Conservation (phyloP, 2,797 vertebrate genomes). For the Eptatretus atami region DNA sequence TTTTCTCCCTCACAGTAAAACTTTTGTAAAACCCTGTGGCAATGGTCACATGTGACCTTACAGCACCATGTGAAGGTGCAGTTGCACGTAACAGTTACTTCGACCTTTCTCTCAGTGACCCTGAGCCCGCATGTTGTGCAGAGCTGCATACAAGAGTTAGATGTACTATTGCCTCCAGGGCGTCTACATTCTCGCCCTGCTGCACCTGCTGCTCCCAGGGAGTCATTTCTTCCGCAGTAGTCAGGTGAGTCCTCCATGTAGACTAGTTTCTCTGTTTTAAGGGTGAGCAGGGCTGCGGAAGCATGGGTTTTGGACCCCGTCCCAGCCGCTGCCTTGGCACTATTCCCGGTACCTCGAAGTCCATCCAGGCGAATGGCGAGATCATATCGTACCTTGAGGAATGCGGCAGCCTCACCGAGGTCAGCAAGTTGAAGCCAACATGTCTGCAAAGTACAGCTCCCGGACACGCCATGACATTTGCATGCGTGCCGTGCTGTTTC, state of each 20-base stretch:
- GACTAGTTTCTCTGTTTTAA: slow-evolving; percentile 32
- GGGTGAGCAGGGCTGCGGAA: slow-evolving; percentile 19
- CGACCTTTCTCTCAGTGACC: slow-evolving; percentile 30
- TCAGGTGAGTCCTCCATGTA: slow-evolving; percentile 69
- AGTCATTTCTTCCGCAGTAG: slow-evolving; percentile 51
- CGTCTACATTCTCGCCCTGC: slow-evolving; percentile 53
- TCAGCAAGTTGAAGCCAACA: slow-evolving; percentile 82
- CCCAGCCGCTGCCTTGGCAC: slow-evolving; percentile 10
- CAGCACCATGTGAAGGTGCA: slow-evolving; percentile 96
- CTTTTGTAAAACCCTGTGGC: slow-evolving; percentile 35
- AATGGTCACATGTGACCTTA: slow-evolving; percentile 55
- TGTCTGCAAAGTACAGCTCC: slow-evolving; percentile 78
- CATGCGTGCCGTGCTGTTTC: slow-evolving; percentile 52
- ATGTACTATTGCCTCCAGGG: not conserved
- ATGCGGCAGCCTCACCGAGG: slow-evolving; percentile 51
- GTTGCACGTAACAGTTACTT: slow-evolving; percentile 52
- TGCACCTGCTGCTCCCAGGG: slow-evolving; percentile 40
- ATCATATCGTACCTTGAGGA: slow-evolving; percentile 49
- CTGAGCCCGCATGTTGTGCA: slow-evolving; percentile 56
- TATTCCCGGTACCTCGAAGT: slow-evolving; percentile 8
- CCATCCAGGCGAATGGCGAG: slow-evolving; percentile 51
- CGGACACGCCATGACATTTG: slow-evolving; percentile 83
- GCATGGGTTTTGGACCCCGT: slow-evolving; percentile 22
- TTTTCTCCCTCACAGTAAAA: slow-evolving; percentile 23
- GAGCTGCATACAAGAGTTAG: slow-evolving; percentile 33